Base-by-base conservation (phyloP, 2,797 vertebrate genomes). In the Rhincodon typus region DNA sequence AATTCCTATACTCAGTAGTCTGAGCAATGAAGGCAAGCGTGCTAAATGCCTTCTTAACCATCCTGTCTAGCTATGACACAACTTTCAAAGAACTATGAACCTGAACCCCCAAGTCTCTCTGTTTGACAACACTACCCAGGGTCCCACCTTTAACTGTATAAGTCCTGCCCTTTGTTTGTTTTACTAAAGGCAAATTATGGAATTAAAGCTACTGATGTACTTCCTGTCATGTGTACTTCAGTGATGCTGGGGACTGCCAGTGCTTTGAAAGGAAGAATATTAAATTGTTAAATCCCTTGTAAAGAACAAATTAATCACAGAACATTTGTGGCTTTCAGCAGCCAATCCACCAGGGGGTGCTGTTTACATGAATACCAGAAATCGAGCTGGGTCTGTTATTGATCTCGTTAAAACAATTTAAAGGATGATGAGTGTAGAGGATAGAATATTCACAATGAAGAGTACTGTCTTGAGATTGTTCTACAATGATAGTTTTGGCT, bases 271-370 rank as follows among this genome's bases (percentile, higher is more conserved):
- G 34, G 38, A 34, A 91, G 34, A 42, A n/a, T 82, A 82, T 90
- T 62, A 53, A 90, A 30, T 34, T 90, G 53, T 62, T 62, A 90
- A 90, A 90, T 17, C 53, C 53, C 87, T 53, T 90, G 53, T 12
- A 34, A 90, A 30, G 53, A 15, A 34, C 30, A 62, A 30, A 62
- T 67, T 62, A 91, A 91, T 91, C 88, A 91, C 34, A 38, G 17
- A 21, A 5, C 30, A 66, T 67, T 62, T 19, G 6, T 91, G 62
- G 57, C 57, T 90, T 91, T 57, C 15, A 23, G 88, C 7, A 67
- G 30, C 57, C 88, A 91, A 10, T 50, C 94, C 94, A 94, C 94
- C 21, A 74, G 69, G 12, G 42, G 94, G 93, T 46, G 93, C 93
- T 94, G 67, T 94, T 94, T 72, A 70, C 66, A 67, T 94, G 66